Percentiles rank a stretch among this genome's conserved stretches.
These are phyloP conservation scores for Epizoanthus stellaris DNA, from an alignment of 92 coral and sea anemone genomes.

Conservation along the genomic window DNA sequence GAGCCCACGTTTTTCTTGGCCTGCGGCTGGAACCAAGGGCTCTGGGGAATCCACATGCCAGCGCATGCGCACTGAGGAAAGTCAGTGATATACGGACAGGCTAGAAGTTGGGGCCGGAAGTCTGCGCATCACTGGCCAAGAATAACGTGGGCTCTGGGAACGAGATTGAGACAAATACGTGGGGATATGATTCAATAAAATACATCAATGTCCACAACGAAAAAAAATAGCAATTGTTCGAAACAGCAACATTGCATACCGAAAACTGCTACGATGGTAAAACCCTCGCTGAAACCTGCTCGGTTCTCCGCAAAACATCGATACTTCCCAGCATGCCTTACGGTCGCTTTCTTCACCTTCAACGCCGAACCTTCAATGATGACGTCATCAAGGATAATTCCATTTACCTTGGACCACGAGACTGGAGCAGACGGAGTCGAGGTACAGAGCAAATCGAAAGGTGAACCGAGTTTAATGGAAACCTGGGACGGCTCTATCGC, in stretches of 20 bases:
- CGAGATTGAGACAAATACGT: no score
- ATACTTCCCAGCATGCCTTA: conserved; percentile 78
- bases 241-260: conserved; percentile 53
- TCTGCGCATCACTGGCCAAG: not conserved
- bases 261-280: conserved; percentile 74
- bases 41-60: no score
- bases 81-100: no score
- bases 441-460: conserved; percentile 68
- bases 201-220: not conserved
- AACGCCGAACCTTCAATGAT: conserved; percentile 51
- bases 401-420: conserved; percentile 78
- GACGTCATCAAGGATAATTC: conserved; percentile 53
- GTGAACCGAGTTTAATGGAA: conserved; percentile 58
- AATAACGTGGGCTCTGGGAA: not conserved
- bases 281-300: conserved; percentile 75
- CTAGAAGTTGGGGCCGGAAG: no score
- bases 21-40: no score
- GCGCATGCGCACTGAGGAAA: no score
- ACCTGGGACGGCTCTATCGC: conserved; percentile 67
- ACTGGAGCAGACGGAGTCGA: conserved; percentile 70
- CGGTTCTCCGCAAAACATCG: conserved; percentile 79
- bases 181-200: no score
- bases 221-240: not conserved
- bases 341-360: conserved; percentile 47
- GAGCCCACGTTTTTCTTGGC: no score